Evolutionary conservation across 2,888 invertebrate species (phyloP).

Genomic region (Trisateles emortualis): DNA sequence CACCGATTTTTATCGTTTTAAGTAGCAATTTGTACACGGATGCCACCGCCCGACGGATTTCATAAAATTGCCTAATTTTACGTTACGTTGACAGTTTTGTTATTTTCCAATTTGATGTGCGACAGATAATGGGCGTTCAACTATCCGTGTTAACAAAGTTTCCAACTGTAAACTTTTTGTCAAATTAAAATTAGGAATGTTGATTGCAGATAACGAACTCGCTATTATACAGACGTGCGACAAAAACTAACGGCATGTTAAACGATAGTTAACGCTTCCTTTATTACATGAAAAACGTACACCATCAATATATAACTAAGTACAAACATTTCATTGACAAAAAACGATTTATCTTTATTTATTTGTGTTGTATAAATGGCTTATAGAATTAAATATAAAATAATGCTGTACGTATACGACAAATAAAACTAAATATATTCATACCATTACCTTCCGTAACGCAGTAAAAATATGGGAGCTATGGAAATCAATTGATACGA

Average conservation of each 20-base stretch:
- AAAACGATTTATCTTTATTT: background rate
- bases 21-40: constrained; percentile 75
- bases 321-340: background rate
- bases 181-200: constrained; percentile 44
- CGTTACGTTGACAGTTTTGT: constrained; percentile 60
- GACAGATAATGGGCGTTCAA: constrained; percentile 51
- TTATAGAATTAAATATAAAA: background rate
- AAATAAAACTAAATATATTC: constrained; percentile 21
- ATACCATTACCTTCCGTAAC: constrained; percentile 47
- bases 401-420: constrained; percentile 12
- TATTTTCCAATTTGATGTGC: constrained; percentile 57
- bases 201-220: constrained; percentile 41
- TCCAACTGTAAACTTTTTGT: constrained; percentile 42
- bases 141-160: constrained; percentile 46
- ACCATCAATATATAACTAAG: background rate
- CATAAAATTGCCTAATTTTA: constrained; percentile 61
- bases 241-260: constrained; percentile 37
- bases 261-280: constrained; percentile 26
- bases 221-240: constrained; percentile 36
- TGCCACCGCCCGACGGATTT: constrained; percentile 49
- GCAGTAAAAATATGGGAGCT: constrained; percentile 25
- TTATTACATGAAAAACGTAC: constrained; percentile 3
- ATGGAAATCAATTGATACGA: constrained; percentile 50
- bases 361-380: constrained; percentile 22
- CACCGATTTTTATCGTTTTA: constrained; percentile 62